A percentile compares a stretch with the other conserved stretches of the same genome.
Evolutionary conservation across 1,140 invertebrate genomes (phyloP).

Genomic region (Heliconius himera): DNA sequence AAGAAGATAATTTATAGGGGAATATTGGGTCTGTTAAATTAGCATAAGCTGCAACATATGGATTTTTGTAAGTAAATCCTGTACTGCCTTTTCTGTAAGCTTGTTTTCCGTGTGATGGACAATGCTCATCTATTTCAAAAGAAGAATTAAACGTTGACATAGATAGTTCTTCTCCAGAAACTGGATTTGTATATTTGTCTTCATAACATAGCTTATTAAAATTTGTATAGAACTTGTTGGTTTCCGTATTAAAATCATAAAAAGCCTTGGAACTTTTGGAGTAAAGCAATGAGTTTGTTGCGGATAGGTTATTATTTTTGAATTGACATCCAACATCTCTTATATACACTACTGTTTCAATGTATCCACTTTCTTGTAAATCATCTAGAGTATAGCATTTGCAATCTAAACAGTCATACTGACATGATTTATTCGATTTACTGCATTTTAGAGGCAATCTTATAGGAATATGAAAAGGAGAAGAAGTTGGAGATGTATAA

Average conservation of each 20-base stretch:
- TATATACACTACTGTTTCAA: slow-evolving; percentile 62
- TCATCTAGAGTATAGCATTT: slow-evolving; percentile 33
- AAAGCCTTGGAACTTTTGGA: slow-evolving; percentile 51
- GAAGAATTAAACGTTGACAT: slow-evolving; percentile 52
- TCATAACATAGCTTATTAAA: slow-evolving; percentile 58
- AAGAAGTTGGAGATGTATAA: slow-evolving; percentile 44
- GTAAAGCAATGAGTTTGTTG: slow-evolving; percentile 45
- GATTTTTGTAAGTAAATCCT: slow-evolving; percentile 50
- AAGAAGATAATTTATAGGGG: slow-evolving; percentile 32
- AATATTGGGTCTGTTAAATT: slow-evolving; percentile 37
- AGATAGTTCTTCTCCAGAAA: slow-evolving; percentile 47
- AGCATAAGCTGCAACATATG: slow-evolving; percentile 45
- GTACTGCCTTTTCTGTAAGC: slow-evolving; percentile 30
- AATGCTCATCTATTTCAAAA: slow-evolving; percentile 51
- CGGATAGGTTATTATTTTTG: slow-evolving; percentile 50
- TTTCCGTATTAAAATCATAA: slow-evolving; percentile 45
- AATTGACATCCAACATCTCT: slow-evolving; percentile 75
- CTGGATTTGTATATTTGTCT: slow-evolving; percentile 60
- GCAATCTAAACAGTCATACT: slow-evolving; percentile 51
- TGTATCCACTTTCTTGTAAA: slow-evolving; percentile 37
- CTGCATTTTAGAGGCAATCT: slow-evolving; percentile 37
- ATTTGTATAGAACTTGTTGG: slow-evolving; percentile 50
- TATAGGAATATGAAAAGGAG: slow-evolving; percentile 45
- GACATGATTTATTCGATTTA: slow-evolving; percentile 63
- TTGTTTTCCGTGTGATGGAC: slow-evolving; percentile 51